Conservation (phyloP, 23 tunicate genomes). For the Styela clava region DNA sequence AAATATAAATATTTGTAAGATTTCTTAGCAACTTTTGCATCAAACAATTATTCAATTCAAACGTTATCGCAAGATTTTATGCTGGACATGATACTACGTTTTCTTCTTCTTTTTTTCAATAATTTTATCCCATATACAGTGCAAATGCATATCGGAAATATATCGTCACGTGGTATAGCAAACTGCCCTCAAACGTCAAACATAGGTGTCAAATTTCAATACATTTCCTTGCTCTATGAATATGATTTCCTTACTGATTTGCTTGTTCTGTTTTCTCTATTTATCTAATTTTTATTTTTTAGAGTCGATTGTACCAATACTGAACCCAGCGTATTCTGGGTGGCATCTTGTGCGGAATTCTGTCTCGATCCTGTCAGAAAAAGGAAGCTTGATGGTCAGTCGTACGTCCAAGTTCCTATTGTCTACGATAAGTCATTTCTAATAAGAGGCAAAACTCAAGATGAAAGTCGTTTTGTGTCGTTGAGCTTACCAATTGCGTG, state of each 20-base stretch:
- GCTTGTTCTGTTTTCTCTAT: too few relatives aligned
- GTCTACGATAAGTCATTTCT: not conserved
- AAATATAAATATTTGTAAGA: too few relatives aligned
- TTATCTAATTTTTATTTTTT: too few relatives aligned
- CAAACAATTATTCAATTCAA: not conserved
- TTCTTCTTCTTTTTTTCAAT: not conserved
- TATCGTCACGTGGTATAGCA: not conserved
- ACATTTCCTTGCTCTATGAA: too few relatives aligned
- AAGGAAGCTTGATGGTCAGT: not conserved
- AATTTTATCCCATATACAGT: not conserved
- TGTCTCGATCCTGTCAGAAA: not conserved
- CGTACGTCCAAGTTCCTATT: not conserved
- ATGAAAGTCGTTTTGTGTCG: not conserved
- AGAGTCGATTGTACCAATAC: not conserved
- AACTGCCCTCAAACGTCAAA: too few relatives aligned
- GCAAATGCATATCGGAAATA: not conserved
- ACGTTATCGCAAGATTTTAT: not conserved
- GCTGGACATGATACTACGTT: not conserved
- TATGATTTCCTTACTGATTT: too few relatives aligned
- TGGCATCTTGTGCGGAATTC: not conserved
- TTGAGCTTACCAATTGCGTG: not conserved
- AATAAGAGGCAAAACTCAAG: too few relatives aligned
- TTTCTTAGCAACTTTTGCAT: too few relatives aligned
- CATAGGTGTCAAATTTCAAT: too few relatives aligned
- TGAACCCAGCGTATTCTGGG: not conserved